Evolutionary conservation across 2,113 vertebrate genomes (phyloP).

Genomic region (Prietella phreatophila): DNA sequence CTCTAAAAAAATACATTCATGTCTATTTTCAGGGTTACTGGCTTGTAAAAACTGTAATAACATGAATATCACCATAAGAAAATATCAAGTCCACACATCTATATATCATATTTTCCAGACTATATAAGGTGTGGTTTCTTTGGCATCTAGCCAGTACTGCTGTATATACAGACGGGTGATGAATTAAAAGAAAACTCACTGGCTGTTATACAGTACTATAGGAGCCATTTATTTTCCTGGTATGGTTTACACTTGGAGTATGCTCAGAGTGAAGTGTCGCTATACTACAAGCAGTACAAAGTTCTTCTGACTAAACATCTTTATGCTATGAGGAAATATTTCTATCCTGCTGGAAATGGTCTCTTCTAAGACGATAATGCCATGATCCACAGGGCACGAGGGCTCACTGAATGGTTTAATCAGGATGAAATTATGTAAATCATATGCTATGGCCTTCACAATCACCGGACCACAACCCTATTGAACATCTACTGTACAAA

Average conservation of each 20-base stretch:
- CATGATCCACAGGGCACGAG: background rate
- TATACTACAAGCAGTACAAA: background rate
- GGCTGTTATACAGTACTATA: background rate
- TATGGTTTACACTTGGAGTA: background rate
- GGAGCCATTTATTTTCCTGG: background rate
- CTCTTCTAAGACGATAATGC: background rate
- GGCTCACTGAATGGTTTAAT: background rate
- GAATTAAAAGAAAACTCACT: slow-evolving; percentile 1
- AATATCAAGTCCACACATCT: slow-evolving; percentile 5
- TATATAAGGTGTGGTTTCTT: background rate
- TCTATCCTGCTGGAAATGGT: background rate
- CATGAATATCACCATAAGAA: background rate
- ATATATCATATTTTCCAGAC: slow-evolving; percentile 3
- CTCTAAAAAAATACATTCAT: background rate
- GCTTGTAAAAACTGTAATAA: background rate
- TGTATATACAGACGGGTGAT: background rate
- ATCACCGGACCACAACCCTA: background rate
- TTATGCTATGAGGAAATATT: background rate
- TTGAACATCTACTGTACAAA: background rate
- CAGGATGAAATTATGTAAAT: background rate
- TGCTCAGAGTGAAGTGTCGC: background rate
- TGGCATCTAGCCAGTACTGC: background rate
- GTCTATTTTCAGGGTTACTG: background rate
- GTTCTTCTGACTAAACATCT: background rate
- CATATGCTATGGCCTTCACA: background rate